These are phyloP conservation scores for Acomys russatus DNA, from an alignment of 2,797 vertebrate genomes.

Conservation along the genomic window DNA sequence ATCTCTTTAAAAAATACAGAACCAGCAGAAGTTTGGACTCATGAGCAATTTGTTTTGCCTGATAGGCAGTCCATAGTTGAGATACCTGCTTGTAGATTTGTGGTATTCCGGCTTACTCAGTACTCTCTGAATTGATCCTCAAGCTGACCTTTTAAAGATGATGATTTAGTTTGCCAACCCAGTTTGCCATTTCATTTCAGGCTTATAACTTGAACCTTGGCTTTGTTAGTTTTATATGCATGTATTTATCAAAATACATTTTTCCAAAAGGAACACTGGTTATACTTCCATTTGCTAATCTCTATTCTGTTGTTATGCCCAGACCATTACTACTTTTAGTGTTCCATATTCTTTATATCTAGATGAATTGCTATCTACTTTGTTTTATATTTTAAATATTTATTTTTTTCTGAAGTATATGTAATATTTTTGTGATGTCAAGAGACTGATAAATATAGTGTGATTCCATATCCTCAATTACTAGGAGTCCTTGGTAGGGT, in stretches of 20 bases:
- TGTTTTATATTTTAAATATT: slow-evolving; percentile 11
- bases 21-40: neutral
- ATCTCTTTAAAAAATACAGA: neutral
- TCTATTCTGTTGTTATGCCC: neutral
- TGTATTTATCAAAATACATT: slow-evolving; percentile 30
- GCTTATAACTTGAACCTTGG: neutral
- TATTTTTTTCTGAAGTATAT: slow-evolving; percentile 44
- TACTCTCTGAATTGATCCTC: slow-evolving; percentile 2
- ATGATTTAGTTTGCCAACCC: slow-evolving; percentile 15
- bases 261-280: neutral
- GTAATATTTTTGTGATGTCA: neutral
- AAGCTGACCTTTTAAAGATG: slow-evolving; percentile 1
- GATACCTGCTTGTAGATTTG: neutral
- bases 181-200: neutral
- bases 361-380: neutral
- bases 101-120: neutral
- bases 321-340: neutral
- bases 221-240: slow-evolving; percentile 27
- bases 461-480: neutral
- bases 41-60: slow-evolving; percentile 4
- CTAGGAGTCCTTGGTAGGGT: neutral
- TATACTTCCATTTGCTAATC: neutral
- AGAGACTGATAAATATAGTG: neutral
- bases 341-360: neutral
- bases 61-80: neutral